These are phyloP conservation scores for Rhombomys opimus DNA, from an alignment of 2,113 vertebrate genomes.

Conservation along the genomic window DNA sequence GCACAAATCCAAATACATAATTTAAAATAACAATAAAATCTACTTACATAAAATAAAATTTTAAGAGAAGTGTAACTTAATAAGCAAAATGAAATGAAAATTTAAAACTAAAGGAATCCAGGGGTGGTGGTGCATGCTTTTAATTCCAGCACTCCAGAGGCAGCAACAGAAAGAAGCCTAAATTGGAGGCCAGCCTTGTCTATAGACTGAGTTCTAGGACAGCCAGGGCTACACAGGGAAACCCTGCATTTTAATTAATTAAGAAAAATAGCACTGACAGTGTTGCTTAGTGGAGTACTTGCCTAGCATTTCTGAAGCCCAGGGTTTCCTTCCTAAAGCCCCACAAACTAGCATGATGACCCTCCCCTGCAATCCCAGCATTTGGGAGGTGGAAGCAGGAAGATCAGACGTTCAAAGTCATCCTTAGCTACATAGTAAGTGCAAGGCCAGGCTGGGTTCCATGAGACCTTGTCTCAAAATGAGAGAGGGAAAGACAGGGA, in stretches of 20 bases:
- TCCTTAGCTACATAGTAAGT: neutral
- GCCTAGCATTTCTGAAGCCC: too few species aligned
- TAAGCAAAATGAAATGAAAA: neutral
- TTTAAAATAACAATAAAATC: neutral
- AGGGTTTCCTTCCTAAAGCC: neutral
- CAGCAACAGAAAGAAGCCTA: neutral
- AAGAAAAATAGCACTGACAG: neutral
- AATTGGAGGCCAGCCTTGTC: neutral
- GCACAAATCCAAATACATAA: neutral
- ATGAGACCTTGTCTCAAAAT: neutral
- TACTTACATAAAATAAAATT: neutral
- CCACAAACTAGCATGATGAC: neutral
- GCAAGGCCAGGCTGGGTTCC: neutral
- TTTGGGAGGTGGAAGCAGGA: neutral
- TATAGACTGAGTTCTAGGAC: neutral
- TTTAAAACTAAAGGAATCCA: neutral
- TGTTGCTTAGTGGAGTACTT: neutral
- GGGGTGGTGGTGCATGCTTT: neutral
- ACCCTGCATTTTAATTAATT: neutral
- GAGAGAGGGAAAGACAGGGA: neutral
- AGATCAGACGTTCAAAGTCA: neutral
- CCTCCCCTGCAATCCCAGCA: neutral
- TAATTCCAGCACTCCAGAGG: neutral
- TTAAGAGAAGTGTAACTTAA: neutral
- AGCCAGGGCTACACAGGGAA: neutral